phyloP scores from a whole-genome alignment of 2,888 invertebrate genomes.

The Harpagoxenus sublaevis region DNA sequence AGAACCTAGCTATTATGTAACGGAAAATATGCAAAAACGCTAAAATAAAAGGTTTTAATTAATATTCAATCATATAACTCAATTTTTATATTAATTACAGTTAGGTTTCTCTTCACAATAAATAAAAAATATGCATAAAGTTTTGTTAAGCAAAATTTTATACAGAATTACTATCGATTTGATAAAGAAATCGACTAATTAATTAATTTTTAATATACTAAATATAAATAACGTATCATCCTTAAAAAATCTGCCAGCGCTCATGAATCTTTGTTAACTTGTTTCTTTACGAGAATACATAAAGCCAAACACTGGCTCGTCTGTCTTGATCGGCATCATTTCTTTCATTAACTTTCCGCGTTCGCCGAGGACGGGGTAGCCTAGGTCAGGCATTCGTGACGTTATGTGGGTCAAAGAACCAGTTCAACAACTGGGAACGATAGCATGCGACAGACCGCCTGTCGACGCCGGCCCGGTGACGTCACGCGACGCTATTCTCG shows the following conservation, averaged over 20 bases:
- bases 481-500: constrained; percentile 81
- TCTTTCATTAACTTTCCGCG: constrained; percentile 16
- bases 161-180: not conserved
- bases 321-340: constrained; percentile 23
- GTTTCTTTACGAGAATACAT: not conserved
- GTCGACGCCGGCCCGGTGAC: constrained; percentile 76
- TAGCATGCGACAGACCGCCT: constrained; percentile 77
- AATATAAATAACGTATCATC: not conserved
- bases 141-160: not conserved
- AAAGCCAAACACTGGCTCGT: not conserved
- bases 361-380: constrained; percentile 34
- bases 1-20: not conserved
- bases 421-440: constrained; percentile 78
- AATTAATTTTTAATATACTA: not conserved
- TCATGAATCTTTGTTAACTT: constrained; percentile 5
- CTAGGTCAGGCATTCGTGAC: constrained; percentile 64
- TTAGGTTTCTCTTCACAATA: not conserved
- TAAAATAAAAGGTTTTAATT: not conserved
- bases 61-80: not conserved
- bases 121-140: not conserved
- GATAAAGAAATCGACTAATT: not conserved
- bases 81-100: not conserved
- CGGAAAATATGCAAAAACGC: not conserved
- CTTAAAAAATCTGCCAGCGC: not conserved
- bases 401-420: constrained; percentile 81